A percentile compares a stretch with the other conserved stretches of the same genome.
Conservation (phyloP, 2,888 invertebrate species). For the Diadegma fenestrale region DNA sequence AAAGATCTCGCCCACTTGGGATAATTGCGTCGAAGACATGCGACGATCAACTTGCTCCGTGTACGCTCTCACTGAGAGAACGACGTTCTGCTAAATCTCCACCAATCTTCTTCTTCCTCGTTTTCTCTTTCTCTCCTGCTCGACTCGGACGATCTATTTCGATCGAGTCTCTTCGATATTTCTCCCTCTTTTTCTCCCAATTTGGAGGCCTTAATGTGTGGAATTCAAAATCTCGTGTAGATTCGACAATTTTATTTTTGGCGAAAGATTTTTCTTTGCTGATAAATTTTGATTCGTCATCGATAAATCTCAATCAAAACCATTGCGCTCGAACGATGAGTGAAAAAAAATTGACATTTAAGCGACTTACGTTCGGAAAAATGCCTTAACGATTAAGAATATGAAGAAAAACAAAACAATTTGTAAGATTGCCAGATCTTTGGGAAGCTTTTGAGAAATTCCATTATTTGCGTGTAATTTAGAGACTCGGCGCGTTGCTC, state of each 20-base stretch:
- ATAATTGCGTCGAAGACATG: slow-evolving; percentile 82
- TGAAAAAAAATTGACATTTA: background rate
- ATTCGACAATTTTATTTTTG: background rate
- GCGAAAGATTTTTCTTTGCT: background rate
- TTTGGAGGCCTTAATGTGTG: background rate
- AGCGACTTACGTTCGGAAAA: background rate
- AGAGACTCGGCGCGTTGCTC: slow-evolving; percentile 71
- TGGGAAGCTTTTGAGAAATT: slow-evolving; percentile 51
- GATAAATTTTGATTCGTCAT: background rate
- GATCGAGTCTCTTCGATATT: slow-evolving; percentile 64
- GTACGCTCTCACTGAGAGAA: slow-evolving; percentile 53
- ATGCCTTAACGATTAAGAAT: background rate
- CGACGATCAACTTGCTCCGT: slow-evolving; percentile 62
- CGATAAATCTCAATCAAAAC: background rate
- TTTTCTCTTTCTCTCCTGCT: slow-evolving; percentile 24
- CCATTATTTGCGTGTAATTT: slow-evolving; percentile 80
- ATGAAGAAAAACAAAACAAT: background rate
- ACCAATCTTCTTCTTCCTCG: slow-evolving; percentile 46
- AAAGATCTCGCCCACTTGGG: slow-evolving; percentile 81
- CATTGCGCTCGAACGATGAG: background rate
- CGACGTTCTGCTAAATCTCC: slow-evolving; percentile 34
- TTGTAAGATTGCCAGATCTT: background rate
- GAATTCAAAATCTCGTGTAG: background rate
- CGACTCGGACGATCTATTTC: slow-evolving; percentile 67
- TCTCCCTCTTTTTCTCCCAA: slow-evolving; percentile 41